These are phyloP conservation scores for Pungitius pungitius DNA, from an alignment of 2,113 vertebrate species.

Conservation along the genomic window DNA sequence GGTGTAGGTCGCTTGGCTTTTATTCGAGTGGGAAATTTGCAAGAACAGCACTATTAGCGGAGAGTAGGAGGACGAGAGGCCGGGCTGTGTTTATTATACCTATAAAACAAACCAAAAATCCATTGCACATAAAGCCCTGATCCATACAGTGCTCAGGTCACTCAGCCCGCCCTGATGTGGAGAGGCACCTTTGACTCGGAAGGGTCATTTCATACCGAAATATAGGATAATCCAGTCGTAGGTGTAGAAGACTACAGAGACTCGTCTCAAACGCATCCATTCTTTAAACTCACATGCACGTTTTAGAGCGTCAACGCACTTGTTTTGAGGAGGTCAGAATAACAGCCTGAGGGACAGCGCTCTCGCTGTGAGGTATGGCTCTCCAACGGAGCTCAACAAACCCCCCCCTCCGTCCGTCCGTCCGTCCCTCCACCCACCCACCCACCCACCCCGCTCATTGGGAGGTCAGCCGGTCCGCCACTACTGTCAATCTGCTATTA, in stretches of 20 bases:
- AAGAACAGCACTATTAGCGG: background rate
- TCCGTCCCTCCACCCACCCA: constrained; percentile 36
- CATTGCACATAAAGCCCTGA: constrained; percentile 69
- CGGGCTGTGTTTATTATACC: constrained; percentile 65
- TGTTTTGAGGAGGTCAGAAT: constrained; percentile 16
- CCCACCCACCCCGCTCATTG: constrained; percentile 37
- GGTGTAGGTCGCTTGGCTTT: background rate
- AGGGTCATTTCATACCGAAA: constrained; percentile 26
- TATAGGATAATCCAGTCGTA: constrained; percentile 8
- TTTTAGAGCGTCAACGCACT: constrained; percentile 32
- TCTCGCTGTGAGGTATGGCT: constrained; percentile 24
- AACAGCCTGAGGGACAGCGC: constrained; percentile 14
- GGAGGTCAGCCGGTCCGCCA: constrained; percentile 45
- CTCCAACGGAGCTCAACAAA: constrained; percentile 31
- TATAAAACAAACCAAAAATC: constrained; percentile 77
- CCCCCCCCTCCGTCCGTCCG: constrained; percentile 25
- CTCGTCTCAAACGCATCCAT: constrained; percentile 2
- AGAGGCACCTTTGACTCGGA: constrained; percentile 39
- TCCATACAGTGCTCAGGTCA: constrained; percentile 53
- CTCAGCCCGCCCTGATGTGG: constrained; percentile 13
- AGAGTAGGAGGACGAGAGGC: background rate
- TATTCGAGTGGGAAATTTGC: background rate
- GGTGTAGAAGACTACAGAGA: background rate
- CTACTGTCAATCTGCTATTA: constrained; percentile 58
- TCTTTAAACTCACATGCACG: constrained; percentile 20